Conservation (phyloP, 2,113 vertebrate species). For the Lonchura striata region DNA sequence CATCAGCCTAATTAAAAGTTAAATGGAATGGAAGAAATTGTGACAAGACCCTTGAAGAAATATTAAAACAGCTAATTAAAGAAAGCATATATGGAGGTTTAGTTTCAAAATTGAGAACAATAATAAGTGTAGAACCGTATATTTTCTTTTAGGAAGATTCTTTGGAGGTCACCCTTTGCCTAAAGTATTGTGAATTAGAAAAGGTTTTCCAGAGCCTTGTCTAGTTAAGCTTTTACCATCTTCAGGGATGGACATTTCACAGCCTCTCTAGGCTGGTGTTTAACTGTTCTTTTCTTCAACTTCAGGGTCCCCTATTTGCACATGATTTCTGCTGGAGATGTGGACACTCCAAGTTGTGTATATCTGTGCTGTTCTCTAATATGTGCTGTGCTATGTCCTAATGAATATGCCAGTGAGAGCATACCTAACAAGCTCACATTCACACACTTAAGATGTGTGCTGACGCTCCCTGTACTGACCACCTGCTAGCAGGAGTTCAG, state of each 20-base stretch:
- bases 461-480: background rate
- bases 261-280: background rate
- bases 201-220: background rate
- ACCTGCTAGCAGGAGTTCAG: background rate
- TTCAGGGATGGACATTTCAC: background rate
- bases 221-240: background rate
- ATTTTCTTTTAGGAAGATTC: background rate
- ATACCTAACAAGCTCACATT: background rate
- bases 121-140: background rate
- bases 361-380: background rate
- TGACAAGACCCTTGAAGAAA: background rate
- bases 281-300: background rate
- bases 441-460: background rate
- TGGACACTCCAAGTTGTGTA: accelerated
- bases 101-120: background rate
- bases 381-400: background rate
- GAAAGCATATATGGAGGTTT: background rate
- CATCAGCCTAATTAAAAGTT: background rate
- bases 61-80: background rate
- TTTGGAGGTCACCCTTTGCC: background rate
- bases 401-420: background rate
- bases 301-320: background rate
- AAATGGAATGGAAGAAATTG: background rate
- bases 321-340: background rate
- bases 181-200: background rate